A percentile compares a stretch with the other conserved stretches of the same genome.
phyloP scores from a whole-genome alignment of 2,113 vertebrate species.

The Illadopsis cleaveri region DNA sequence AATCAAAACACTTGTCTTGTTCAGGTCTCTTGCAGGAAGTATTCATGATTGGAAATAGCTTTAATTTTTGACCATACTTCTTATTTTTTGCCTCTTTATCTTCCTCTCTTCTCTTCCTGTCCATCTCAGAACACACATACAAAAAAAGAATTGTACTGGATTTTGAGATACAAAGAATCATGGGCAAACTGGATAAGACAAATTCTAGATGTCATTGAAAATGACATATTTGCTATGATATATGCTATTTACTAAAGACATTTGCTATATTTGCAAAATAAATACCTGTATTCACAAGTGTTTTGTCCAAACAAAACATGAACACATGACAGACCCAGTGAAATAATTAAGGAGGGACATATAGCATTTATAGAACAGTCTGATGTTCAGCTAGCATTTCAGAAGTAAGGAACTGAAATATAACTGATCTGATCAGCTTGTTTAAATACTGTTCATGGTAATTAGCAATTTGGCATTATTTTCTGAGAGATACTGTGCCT shows the following conservation, averaged over 20 bases:
- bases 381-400: neutral
- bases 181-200: neutral
- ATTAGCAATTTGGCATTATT: constrained; percentile 14
- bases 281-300: neutral
- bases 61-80: neutral
- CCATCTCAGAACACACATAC: neutral
- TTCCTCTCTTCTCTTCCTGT: neutral
- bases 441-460: neutral
- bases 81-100: neutral
- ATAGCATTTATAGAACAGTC: neutral
- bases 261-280: neutral
- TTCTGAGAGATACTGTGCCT: neutral
- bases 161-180: neutral
- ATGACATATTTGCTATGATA: neutral
- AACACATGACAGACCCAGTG: neutral
- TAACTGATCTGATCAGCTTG: neutral
- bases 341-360: neutral
- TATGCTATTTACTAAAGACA: too few relatives aligned
- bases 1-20: constrained; percentile 30
- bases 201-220: neutral
- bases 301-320: neutral
- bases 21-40: neutral
- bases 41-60: neutral
- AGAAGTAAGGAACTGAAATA: neutral
- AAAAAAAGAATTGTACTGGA: neutral